Base-by-base conservation (phyloP, 2,888 invertebrate species). In the Chloromyia formosa region DNA sequence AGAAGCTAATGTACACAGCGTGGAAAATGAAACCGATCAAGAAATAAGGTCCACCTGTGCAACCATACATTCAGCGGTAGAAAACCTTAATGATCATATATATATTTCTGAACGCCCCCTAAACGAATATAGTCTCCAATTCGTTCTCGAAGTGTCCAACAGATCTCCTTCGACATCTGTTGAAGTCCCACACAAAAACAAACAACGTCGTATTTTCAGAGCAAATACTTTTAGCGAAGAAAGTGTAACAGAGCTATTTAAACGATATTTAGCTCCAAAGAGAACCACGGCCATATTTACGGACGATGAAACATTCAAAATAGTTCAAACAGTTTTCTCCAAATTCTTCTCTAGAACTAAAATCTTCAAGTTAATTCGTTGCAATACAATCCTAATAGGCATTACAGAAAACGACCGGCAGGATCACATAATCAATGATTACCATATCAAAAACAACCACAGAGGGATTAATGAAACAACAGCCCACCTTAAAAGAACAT, bases 401-500 rank as follows among this genome's bases (percentile, higher is more conserved):
- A 45, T 77, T 35, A 75, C 16, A 18, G 56, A 77, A 7, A 74
- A 40, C 14, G 79, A 78, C 42, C 78, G 79, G 42, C 42, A 42
- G 42, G 42, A 42, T 42, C 5, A 12, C 5, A 42, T 42, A 56
- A 74, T 14, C 42, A 76, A 76, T 18, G 69, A 68, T 3, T 77
- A 78, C 54, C 78, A 78, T 35, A 72, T n/a, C n/a, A n/a, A n/a
- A n/a, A n/a, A n/a, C n/a, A n/a, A n/a, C n/a, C n/a, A n/a, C n/a
- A n/a, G n/a, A 27, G 78, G 76, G 45, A 78, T 77, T 7, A 77
- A 71, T 9, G 77, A 78, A 75, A 78, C 77, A n/a, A 62, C 68
- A 12, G 56, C 42, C 42, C 42, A 42, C 12, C 42, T 42, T 12
- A 42, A 42, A 42, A 42, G 42, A 42, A 42, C 42, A 42, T 42